Evolutionary conservation across 2,113 vertebrate genomes (phyloP), one percentile per base, ranked within the genome.

Genomic region (Hippocampus mohnikei): DNA sequence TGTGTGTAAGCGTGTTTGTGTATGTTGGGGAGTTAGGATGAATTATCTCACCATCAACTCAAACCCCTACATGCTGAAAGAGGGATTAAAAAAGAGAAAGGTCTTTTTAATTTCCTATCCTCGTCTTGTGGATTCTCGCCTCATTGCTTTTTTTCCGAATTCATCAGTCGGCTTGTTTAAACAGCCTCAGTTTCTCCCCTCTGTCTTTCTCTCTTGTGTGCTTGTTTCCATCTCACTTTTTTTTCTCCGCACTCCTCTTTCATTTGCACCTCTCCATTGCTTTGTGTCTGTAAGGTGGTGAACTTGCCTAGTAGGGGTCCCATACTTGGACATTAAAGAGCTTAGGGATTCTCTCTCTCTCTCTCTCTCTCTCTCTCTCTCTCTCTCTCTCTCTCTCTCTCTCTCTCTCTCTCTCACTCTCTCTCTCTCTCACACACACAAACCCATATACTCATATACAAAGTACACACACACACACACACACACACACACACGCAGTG

Each of bases 301-400:
- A 88, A 78, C 84, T 69, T 73, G 53, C 90, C 62, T 73, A 61
- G 85, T 71, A 63, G 83, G 88, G 84, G 76, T 86, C 78, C 80
- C 16, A 79, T 64, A 72, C 65, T 81, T 71, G 88, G 75, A 87
- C 81, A 89, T 86, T 67, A 84, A 84, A 78, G 79, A 72, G 84
- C 84, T 90, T 77, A 81, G 80, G 63, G 75, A 71, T 76, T 59
- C 66, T 8, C 41, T n/a, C 40, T 42, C 21, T n/a, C 13, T 10
- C 33, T 63, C 40, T 64, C 25, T 58, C 8, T 25, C 29, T 5
- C 29, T 33, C 29, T 33, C 33, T 37, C 27, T 27, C 48, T 52
- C 48, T 20, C 48, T 20, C 16, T 50, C 18, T 50, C 48, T 50
- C 15, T 50, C 40, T 40, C 40, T 40, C 40, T 40, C 40, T 40